phyloP scores from a whole-genome alignment of 2,113 vertebrate species.

The Centrocercus urophasianus region DNA sequence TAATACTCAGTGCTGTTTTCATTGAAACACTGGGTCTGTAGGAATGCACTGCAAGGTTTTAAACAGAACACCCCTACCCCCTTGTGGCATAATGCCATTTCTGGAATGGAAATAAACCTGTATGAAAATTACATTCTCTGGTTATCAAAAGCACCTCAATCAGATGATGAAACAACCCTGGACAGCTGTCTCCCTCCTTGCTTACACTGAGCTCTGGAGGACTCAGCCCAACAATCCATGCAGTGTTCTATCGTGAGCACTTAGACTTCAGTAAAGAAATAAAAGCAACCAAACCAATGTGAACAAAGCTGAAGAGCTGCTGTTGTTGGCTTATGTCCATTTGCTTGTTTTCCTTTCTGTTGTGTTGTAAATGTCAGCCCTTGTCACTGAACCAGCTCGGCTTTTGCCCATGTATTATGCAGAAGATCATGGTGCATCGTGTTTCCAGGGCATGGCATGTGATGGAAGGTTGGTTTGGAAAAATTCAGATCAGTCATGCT shows the following conservation, averaged over 20 bases:
- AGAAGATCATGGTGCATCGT: not conserved
- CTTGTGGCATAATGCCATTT: slow-evolving; percentile 78
- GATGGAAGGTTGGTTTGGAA: not conserved
- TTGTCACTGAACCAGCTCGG: not conserved
- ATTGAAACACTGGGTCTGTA: slow-evolving; percentile 7
- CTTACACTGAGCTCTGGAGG: not conserved
- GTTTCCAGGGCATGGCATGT: slow-evolving; percentile 43
- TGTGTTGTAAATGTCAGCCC: not conserved
- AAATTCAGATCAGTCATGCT: not conserved
- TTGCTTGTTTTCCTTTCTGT: not conserved
- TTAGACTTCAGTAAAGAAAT: not conserved
- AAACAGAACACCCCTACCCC: slow-evolving; percentile 80
- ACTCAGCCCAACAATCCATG: not conserved
- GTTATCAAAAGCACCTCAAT: slow-evolving; percentile 27
- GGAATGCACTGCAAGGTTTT: slow-evolving; percentile 21
- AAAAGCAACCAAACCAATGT: not conserved
- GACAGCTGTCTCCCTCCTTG: not conserved
- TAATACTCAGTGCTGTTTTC: not conserved
- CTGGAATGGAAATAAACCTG: slow-evolving; percentile 51
- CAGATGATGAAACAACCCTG: not conserved
- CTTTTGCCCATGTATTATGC: not conserved
- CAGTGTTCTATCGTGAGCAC: not conserved
- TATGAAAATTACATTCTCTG: slow-evolving; percentile 11
- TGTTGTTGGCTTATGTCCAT: not conserved
- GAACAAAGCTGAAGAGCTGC: not conserved